phyloP scores from a whole-genome alignment of 1,140 invertebrate species.

The Lucilia cuprina region DNA sequence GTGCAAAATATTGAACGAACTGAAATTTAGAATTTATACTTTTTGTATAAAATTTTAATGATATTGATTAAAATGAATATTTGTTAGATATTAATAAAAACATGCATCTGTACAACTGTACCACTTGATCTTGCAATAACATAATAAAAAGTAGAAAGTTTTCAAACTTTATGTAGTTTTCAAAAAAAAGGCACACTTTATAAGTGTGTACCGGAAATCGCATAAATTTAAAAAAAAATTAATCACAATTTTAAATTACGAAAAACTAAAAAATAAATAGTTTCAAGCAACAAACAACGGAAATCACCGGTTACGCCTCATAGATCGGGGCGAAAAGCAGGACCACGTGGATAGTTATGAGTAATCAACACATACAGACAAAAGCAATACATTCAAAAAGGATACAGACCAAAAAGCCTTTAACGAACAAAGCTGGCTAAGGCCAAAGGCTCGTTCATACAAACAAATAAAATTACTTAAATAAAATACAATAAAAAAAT shows the following conservation, averaged over 20 bases:
- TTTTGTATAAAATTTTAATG: too few species aligned
- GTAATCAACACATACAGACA: not conserved
- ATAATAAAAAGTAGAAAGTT: too few species aligned
- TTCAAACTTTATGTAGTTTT: not conserved
- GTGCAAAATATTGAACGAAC: too few species aligned
- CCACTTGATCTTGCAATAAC: not conserved
- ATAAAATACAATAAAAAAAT: slow-evolving; percentile 3
- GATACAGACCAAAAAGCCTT: slow-evolving; percentile 6
- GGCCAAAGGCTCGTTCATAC: not conserved
- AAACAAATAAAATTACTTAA: not conserved
- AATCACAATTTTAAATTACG: slow-evolving; percentile 13
- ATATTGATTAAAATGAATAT: too few species aligned
- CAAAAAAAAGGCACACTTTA: slow-evolving; percentile 9
- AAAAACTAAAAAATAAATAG: not conserved
- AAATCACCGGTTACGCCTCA: slow-evolving; percentile 29
- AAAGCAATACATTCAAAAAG: not conserved
- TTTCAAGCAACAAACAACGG: slow-evolving; percentile 13
- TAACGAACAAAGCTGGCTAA: not conserved
- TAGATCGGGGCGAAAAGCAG: slow-evolving; percentile 18
- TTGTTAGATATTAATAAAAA: too few species aligned
- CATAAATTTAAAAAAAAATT: slow-evolving; percentile 5
- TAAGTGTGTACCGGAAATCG: slow-evolving; percentile 27
- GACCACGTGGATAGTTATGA: slow-evolving; percentile 29
- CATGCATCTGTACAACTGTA: not conserved
- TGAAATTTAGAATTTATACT: too few species aligned